A percentile compares a stretch with the other conserved stretches of the same genome.
Conservation (phyloP, 2,113 vertebrate genomes). For the Halcyon malimbica region DNA sequence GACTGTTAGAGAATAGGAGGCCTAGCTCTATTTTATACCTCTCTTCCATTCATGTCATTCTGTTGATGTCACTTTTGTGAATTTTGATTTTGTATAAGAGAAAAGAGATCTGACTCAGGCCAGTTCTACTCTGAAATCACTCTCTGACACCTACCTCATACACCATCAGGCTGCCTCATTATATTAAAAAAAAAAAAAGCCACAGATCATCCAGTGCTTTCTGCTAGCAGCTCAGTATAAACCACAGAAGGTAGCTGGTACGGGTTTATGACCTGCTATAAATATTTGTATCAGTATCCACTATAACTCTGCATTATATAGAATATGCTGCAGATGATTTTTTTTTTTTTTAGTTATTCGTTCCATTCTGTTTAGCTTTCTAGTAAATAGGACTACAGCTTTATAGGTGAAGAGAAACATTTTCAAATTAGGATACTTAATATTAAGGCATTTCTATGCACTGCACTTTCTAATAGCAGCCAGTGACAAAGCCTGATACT, state of each 20-base stretch:
- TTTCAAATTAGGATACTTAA: background rate
- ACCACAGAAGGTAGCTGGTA: conserved; percentile 10
- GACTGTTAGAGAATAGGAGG: background rate
- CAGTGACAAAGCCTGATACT: background rate
- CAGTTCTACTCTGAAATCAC: conserved; percentile 14
- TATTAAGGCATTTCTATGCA: background rate
- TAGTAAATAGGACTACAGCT: background rate
- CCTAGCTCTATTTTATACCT: conserved; percentile 42
- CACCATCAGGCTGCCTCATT: conserved; percentile 31
- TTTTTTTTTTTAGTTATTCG: background rate
- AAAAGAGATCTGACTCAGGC: conserved; percentile 2
- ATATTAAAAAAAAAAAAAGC: background rate
- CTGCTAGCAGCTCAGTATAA: conserved; percentile 2
- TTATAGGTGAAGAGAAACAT: background rate
- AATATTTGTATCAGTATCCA: background rate
- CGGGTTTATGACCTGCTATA: background rate
- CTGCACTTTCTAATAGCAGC: background rate
- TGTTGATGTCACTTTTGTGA: conserved; percentile 65
- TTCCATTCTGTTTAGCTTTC: background rate
- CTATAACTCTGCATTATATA: background rate
- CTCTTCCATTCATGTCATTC: conserved; percentile 55
- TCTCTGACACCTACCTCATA: conserved; percentile 35
- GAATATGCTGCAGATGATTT: background rate
- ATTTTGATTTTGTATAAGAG: conserved; percentile 29
- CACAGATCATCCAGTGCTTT: conserved; percentile 1